Evolutionary conservation across 2,888 invertebrate genomes (phyloP).

Genomic region (Lycia hirtaria): DNA sequence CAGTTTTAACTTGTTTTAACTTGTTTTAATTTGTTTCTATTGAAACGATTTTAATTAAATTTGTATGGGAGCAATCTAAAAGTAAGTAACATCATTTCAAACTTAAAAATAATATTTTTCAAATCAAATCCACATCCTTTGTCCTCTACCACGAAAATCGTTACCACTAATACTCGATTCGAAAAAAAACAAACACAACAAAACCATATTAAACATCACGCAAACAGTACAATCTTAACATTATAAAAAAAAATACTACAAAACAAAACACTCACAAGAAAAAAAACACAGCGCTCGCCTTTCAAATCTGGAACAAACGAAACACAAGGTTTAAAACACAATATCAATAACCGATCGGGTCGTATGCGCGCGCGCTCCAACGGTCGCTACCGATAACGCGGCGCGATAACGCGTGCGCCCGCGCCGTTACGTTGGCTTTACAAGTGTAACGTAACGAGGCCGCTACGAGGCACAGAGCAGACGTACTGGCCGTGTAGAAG

Average conservation of each 20-base stretch:
- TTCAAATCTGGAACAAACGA: background rate
- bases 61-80: too few relatives aligned
- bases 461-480: slow-evolving; percentile 46
- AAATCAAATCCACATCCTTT: too few relatives aligned
- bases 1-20: too few relatives aligned
- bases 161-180: too few relatives aligned
- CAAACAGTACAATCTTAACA: too few relatives aligned
- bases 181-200: too few relatives aligned
- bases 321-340: slow-evolving; percentile 1
- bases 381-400: slow-evolving; percentile 51
- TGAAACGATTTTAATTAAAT: too few relatives aligned
- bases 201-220: too few relatives aligned
- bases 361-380: slow-evolving; percentile 39
- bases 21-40: too few relatives aligned
- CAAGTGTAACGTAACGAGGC: slow-evolving; percentile 47
- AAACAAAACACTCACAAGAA: background rate
- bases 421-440: slow-evolving; percentile 55
- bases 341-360: slow-evolving; percentile 12
- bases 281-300: background rate
- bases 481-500: background rate
- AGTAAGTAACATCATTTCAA: too few relatives aligned
- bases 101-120: too few relatives aligned
- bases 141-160: too few relatives aligned
- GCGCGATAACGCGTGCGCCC: slow-evolving; percentile 51
- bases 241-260: background rate